Percentiles rank a stretch among this genome's conserved stretches.
Evolutionary conservation across 2,888 invertebrate genomes (phyloP).

Genomic region (Lacanobia oleracea): DNA sequence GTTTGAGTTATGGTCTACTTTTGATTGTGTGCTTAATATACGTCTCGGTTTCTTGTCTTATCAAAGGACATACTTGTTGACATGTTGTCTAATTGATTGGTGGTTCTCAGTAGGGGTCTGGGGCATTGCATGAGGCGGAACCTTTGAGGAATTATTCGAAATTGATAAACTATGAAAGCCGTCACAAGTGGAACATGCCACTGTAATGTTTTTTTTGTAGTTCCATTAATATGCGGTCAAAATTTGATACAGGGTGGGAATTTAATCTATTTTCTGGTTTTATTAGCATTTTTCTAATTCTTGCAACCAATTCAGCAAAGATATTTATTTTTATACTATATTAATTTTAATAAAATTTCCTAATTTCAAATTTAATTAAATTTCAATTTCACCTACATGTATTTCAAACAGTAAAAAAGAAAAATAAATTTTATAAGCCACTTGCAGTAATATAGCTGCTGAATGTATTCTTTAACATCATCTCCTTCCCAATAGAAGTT

Average conservation of each 20-base stretch:
- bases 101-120: slow-evolving; percentile 88
- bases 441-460: slow-evolving; percentile 30
- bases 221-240: slow-evolving; percentile 73
- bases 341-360: neutral
- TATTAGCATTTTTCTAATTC: slow-evolving; percentile 11
- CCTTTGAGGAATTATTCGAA: slow-evolving; percentile 89
- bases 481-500: slow-evolving; percentile 81
- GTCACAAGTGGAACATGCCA: slow-evolving; percentile 88
- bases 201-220: slow-evolving; percentile 82
- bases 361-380: neutral
- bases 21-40: slow-evolving; percentile 71
- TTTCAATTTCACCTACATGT: neutral
- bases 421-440: neutral
- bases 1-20: slow-evolving; percentile 83
- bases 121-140: slow-evolving; percentile 84
- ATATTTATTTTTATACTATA: neutral
- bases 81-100: slow-evolving; percentile 91
- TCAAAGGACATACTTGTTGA: slow-evolving; percentile 90
- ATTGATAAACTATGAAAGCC: slow-evolving; percentile 89
- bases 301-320: neutral
- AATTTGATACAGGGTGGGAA: slow-evolving; percentile 61
- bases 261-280: slow-evolving; percentile 50
- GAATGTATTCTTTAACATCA: slow-evolving; percentile 56
- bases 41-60: slow-evolving; percentile 81
- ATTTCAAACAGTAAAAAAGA: neutral